Evolutionary conservation across 2,888 invertebrate species (phyloP).

Genomic region (Yponomeuta sedellus): DNA sequence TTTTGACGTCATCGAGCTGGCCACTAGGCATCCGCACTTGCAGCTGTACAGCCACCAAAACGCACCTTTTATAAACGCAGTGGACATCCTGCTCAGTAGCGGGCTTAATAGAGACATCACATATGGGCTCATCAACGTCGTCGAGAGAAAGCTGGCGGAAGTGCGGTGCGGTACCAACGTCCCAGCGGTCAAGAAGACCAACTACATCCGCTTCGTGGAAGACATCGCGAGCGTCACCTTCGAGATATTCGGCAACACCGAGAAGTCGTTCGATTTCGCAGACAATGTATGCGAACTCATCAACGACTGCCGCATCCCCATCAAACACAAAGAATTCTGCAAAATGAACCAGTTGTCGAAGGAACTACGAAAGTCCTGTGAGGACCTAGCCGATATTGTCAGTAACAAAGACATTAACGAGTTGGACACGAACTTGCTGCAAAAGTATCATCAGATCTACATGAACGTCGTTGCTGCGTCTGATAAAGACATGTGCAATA

Average conservation of each 20-base stretch:
- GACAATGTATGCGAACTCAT: conserved; percentile 64
- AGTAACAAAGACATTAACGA: conserved; percentile 35
- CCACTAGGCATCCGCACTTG: conserved; percentile 61
- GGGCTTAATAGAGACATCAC: conserved; percentile 70
- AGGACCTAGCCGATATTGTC: conserved; percentile 58
- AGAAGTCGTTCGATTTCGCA: conserved; percentile 60
- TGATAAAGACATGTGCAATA: conserved; percentile 63
- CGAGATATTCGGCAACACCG: conserved; percentile 66
- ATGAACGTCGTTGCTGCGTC: conserved; percentile 69
- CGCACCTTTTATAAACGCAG: conserved; percentile 67
- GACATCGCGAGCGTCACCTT: conserved; percentile 68
- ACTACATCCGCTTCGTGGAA: conserved; percentile 66
- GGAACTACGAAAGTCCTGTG: conserved; percentile 65
- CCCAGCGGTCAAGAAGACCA: conserved; percentile 61
- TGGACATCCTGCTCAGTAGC: conserved; percentile 65
- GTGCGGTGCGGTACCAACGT: conserved; percentile 60
- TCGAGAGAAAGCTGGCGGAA: conserved; percentile 68
- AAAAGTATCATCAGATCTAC: conserved; percentile 67
- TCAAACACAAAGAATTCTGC: conserved; percentile 68
- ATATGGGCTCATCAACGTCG: conserved; percentile 67
- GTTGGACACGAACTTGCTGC: conserved; percentile 49
- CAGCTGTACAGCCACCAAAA: conserved; percentile 69
- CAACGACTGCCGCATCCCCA: conserved; percentile 63
- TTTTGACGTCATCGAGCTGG: conserved; percentile 64
- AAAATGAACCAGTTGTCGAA: conserved; percentile 65